Evolutionary conservation across 2,113 vertebrate species (phyloP), one percentile per base, ranked within the genome.

Genomic region (Phylloscopus whistleri): DNA sequence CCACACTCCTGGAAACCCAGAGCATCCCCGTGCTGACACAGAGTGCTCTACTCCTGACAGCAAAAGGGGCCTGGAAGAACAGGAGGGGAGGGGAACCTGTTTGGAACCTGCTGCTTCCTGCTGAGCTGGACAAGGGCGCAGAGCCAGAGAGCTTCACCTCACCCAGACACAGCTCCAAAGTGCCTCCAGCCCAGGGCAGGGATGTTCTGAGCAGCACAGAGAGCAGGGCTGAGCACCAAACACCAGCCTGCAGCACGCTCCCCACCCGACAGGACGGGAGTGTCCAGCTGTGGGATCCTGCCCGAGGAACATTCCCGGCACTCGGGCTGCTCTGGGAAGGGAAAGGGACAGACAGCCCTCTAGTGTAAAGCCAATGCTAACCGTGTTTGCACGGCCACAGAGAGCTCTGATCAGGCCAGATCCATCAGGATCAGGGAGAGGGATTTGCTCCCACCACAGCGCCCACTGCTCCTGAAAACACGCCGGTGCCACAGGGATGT

Each of bases 321-420:
- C n/a, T n/a, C n/a, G n/a, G 68, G 3, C 39, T 58, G 60, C 3
- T 10, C 85, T 96, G 95, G 1, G 11, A 84, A 95, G 96, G 94
- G 87, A 95, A 94, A 95, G 89, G 92, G 76, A 82, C 96, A 97
- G 96, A 94, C 94, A 92, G 96, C 97, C 96, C 95, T 95, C 96
- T 97, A 97, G 96, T 95, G 96, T 97, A 94, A 97, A 96, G 93
- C 75, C 60, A 81, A 58, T 6, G 93, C 79, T 37, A 95, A 43
- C 93, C 39, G 3, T 11, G 86, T 55, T 51, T 53, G 90, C 63
- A 59, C 0, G 6, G 87, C 51, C 85, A 14, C 0, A 22, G 77
- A 2, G 23, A 91, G 69, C 76, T 16, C 24, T 15, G 16, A 56
- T 35, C 67, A 24, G 13, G 66, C 48, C 60, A 10, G 9, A 31